Evolutionary conservation across 2,113 vertebrate species (phyloP).

Genomic region (Mesocricetus auratus): DNA sequence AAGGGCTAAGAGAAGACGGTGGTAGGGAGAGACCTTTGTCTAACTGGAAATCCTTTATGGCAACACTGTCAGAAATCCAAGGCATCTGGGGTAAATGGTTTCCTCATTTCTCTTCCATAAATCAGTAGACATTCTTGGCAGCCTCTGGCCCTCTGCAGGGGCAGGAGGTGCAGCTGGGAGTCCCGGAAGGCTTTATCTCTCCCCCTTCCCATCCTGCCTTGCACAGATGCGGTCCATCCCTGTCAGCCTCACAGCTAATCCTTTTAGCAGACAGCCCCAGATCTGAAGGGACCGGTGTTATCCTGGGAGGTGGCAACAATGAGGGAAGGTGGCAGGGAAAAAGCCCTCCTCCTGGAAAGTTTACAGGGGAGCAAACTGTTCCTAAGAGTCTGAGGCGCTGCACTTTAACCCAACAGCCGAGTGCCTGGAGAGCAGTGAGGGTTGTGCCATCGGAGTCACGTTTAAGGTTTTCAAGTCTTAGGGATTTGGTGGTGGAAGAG

Average conservation of each 20-base stretch:
- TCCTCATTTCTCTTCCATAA: conserved; percentile 83
- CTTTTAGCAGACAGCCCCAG: conserved; percentile 84
- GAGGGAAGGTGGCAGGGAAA: conserved; percentile 41
- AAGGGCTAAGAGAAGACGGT: not conserved
- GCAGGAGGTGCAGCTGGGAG: conserved; percentile 83
- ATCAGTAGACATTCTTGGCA: conserved; percentile 82
- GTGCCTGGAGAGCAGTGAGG: not conserved
- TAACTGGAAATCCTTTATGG: conserved; percentile 66
- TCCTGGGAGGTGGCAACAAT: conserved; percentile 82
- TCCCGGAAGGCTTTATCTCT: conserved; percentile 70
- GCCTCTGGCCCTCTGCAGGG: not conserved
- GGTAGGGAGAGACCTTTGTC: not conserved
- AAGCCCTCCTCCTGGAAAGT: conserved; percentile 46
- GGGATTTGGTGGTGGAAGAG: accelerated
- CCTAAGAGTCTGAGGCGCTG: not conserved
- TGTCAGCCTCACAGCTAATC: conserved; percentile 85
- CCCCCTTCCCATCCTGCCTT: conserved; percentile 74
- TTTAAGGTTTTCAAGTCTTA: not conserved
- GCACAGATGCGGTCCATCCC: conserved; percentile 79
- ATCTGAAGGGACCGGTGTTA: conserved; percentile 81
- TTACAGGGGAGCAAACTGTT: not conserved
- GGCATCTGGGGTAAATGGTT: conserved; percentile 77
- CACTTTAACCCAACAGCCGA: not conserved
- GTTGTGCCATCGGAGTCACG: not conserved
- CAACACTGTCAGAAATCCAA: conserved; percentile 76